These are phyloP conservation scores for Notodromas monacha DNA, from an alignment of 2,888 invertebrate genomes.

Conservation along the genomic window DNA sequence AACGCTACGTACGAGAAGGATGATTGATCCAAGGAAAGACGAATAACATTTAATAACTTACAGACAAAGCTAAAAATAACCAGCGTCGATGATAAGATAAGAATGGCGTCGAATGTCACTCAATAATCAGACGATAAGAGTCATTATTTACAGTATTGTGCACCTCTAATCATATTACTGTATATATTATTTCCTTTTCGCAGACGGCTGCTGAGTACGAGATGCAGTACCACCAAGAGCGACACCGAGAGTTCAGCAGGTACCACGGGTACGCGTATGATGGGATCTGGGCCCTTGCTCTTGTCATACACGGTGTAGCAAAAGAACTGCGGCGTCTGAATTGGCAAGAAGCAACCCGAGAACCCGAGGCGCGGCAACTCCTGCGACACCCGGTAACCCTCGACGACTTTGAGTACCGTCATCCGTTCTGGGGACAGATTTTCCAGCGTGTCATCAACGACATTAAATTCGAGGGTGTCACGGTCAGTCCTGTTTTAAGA, in stretches of 20 bases:
- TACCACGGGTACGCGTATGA: constrained; percentile 96
- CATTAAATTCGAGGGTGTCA: constrained; percentile 76
- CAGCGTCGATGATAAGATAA: too few relatives aligned
- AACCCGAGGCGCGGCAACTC: constrained; percentile 8
- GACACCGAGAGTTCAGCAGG: constrained; percentile 52
- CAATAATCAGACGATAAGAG: too few relatives aligned
- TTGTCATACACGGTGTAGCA: constrained; percentile 67
- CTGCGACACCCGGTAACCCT: too few relatives aligned
- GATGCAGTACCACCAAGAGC: constrained; percentile 41
- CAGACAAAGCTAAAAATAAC: too few relatives aligned
- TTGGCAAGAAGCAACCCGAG: constrained; percentile 24
- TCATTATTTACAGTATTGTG: too few relatives aligned
- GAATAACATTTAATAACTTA: too few relatives aligned
- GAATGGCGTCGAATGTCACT: too few relatives aligned
- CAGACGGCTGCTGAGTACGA: constrained; percentile 68
- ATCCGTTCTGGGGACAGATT: constrained; percentile 50
- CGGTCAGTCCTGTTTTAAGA: constrained; percentile 20
- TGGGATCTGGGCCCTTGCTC: constrained; percentile 86
- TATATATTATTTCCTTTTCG: too few relatives aligned
- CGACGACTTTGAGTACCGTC: constrained; percentile 17
- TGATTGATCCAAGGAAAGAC: too few relatives aligned
- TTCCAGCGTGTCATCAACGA: constrained; percentile 59
- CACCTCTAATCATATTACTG: too few relatives aligned
- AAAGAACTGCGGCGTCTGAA: constrained; percentile 31
- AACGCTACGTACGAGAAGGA: too few relatives aligned